Base-by-base conservation (phyloP, 2,113 vertebrate species). In the Osmerus mordax region DNA sequence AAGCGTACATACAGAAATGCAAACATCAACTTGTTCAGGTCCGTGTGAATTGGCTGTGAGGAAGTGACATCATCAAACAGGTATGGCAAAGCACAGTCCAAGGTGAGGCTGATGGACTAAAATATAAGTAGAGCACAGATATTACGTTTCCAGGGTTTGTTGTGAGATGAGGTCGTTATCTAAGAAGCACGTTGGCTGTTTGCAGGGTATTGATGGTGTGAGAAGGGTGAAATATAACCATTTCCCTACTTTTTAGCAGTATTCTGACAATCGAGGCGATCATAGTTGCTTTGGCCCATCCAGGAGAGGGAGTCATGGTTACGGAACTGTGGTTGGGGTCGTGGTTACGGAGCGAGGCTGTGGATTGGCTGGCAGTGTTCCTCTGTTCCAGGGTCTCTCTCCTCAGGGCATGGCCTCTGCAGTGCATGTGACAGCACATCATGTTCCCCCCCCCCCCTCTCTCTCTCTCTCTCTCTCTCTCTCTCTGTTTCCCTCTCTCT, bases 251-350 rank as follows among this genome's bases (percentile, higher is more conserved):
- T 71, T 12, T 51, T 19, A 78, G 66, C 76, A 84, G 81, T 80
- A 83, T 65, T 76, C 55, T 79, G 70, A 88, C 75, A 78, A 73
- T 59, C 19, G 84, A 86, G 75, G 83, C 23, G 23, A 23, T 23
- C 23, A 23, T 23, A 23, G 23, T 75, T 70, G 63, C 58, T 64
- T 55, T 69, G 82, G 16, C 16, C 61, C 1, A 16, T 64, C 89
- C 84, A 87, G 81, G 75, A 78, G 86, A 88, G 86, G 86, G 82
- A 79, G 82, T 75, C 74, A 65, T 51, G 71, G 19, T 47, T 74
- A 67, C 21, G 70, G 70, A 76, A 65, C 67, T 69, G 36, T 41
- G 36, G 36, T 41, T 41, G 36, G 3, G 36, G 36, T 41, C 36
- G 7, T 41, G 36, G 36, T 41, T 8, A 41, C 36, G 6, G 36